These are phyloP conservation scores for Oreotrochilus melanogaster DNA, from an alignment of 2,113 vertebrate species.

Conservation along the genomic window DNA sequence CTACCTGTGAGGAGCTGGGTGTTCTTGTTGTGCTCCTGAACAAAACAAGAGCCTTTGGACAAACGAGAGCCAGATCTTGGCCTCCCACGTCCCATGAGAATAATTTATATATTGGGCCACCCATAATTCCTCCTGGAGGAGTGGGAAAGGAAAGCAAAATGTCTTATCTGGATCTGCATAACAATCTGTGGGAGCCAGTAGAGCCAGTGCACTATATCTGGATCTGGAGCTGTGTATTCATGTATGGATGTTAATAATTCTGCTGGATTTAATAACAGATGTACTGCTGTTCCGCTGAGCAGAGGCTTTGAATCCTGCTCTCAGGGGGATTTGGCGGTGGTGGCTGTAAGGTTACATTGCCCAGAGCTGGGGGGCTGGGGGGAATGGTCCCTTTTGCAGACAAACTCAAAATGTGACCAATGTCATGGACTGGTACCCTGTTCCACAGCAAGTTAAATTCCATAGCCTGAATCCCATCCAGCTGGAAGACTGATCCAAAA, in stretches of 20 bases:
- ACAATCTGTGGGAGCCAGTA: neutral
- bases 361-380: neutral
- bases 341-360: neutral
- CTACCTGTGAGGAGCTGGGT: neutral
- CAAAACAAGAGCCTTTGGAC: neutral
- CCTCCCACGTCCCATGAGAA: neutral
- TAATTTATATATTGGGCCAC: neutral
- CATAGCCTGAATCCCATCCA: neutral
- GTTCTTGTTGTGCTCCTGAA: neutral
- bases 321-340: neutral
- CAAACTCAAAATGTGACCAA: neutral
- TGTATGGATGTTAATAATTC: neutral
- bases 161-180: neutral
- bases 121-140: neutral
- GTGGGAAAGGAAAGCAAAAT: neutral
- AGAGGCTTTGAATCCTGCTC: neutral
- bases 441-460: neutral
- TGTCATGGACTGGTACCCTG: neutral
- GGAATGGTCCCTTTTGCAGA: constrained; percentile 25
- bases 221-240: neutral
- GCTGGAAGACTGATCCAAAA: neutral
- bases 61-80: neutral
- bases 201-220: neutral
- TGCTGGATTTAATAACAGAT: neutral
- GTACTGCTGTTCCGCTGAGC: neutral